phyloP scores from a whole-genome alignment of 2,888 invertebrate genomes.

The Patella ulyssiponensis region DNA sequence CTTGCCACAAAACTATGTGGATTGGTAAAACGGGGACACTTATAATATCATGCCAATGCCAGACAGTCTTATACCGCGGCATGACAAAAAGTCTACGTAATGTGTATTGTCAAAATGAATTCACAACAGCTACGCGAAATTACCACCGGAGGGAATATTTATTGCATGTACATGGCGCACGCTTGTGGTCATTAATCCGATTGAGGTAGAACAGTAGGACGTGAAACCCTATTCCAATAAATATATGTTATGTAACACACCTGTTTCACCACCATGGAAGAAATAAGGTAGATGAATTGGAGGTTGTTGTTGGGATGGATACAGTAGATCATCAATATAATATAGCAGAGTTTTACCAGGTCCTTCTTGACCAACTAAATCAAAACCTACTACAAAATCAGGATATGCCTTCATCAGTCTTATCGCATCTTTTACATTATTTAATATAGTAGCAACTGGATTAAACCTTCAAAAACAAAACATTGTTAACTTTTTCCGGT shows the following conservation, averaged over 20 bases:
- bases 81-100: too few relatives aligned
- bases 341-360: constrained; percentile 53
- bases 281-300: constrained; percentile 63
- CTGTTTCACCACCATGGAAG: constrained; percentile 71
- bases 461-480: constrained; percentile 28
- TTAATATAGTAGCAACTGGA: constrained; percentile 30
- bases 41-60: too few relatives aligned
- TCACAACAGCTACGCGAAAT: too few relatives aligned
- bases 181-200: too few relatives aligned
- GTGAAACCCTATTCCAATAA: too few relatives aligned
- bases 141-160: background rate
- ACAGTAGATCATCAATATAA: constrained; percentile 58
- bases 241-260: constrained; percentile 38
- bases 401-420: constrained; percentile 50
- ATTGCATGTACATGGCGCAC: background rate
- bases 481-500: too few relatives aligned
- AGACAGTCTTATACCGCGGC: too few relatives aligned
- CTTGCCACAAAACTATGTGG: too few relatives aligned
- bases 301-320: constrained; percentile 53
- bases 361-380: constrained; percentile 67
- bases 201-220: too few relatives aligned
- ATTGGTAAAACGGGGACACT: too few relatives aligned
- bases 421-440: constrained; percentile 47
- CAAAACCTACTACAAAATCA: constrained; percentile 63
- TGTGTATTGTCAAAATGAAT: too few relatives aligned